Evolutionary conservation across 2,113 vertebrate species (phyloP).

Genomic region (Chionis minor): DNA sequence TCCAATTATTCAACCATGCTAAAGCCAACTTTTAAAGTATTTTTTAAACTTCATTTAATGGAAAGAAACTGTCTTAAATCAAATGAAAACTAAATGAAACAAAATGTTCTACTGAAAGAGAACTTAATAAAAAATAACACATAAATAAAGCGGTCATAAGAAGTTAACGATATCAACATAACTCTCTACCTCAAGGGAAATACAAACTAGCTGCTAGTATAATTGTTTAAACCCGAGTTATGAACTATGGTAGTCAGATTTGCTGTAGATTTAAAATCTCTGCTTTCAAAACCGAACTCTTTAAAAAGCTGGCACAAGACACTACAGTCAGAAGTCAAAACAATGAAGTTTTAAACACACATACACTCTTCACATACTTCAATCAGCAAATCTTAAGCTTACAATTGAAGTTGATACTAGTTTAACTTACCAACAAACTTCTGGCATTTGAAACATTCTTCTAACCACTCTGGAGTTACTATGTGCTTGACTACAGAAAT

Average conservation of each 20-base stretch:
- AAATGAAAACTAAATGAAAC: neutral
- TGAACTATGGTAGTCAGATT: neutral
- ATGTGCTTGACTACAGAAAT: slow-evolving; percentile 93
- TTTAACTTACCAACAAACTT: slow-evolving; percentile 84
- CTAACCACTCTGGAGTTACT: slow-evolving; percentile 92
- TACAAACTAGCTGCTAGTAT: neutral
- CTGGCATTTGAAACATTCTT: slow-evolving; percentile 93
- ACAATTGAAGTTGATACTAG: neutral
- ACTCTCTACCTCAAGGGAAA: neutral
- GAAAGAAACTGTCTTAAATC: neutral
- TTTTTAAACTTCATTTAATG: neutral
- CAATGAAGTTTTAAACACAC: neutral
- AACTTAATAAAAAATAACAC: neutral
- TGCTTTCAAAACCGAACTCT: neutral
- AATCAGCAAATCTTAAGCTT: neutral
- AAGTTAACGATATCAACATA: neutral
- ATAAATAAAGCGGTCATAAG: too few species aligned
- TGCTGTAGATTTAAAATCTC: neutral
- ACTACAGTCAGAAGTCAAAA: neutral
- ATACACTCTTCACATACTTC: neutral
- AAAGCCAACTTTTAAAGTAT: neutral
- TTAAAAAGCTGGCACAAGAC: neutral
- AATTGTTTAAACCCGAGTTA: neutral
- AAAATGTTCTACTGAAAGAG: neutral
- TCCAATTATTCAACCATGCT: neutral